Base-by-base conservation (phyloP, 2,797 vertebrate species). In the Sternarchorhynchus goeldii region DNA sequence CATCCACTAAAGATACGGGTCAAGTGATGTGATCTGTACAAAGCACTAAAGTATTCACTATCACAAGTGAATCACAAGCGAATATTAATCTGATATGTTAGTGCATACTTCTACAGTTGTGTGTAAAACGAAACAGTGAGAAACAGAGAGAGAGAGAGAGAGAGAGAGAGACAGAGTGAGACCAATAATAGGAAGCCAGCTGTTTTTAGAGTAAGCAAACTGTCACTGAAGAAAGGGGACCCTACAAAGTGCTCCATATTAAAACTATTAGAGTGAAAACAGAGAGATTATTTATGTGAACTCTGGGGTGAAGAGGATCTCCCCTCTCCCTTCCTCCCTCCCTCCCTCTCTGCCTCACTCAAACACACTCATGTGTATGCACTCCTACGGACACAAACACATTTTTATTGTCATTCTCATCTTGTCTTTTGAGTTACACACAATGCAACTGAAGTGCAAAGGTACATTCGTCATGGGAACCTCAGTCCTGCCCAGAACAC, bases 181-280 rank as follows among this genome's bases (percentile, higher is more conserved):
- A n/a, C 25, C 12, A 16, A 41, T 34, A 17, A 17, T 71, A 73
- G 75, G 59, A 75, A 73, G 68, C 69, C 31, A 39, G 63, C 69
- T 80, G 78, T 82, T 85, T 82, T 80, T 65, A 80, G 71, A 78
- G 59, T 77, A 77, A 83, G 75, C 75, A 83, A 83, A 80, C 80
- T 78, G 75, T 82, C 82, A 82, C 59, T 80, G 71, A 59, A 62
- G 74, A 79, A 64, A 75, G 73, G 65, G 71, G 62, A 78, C 60
- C 76, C 70, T 73, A 59, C 66, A 74, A 79, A 81, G 72, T 83
- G 75, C 80, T 76, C 75, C 76, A 76, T 76, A 81, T 82, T 82
- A 81, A 83, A 79, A 79, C 60, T 75, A 80, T 82, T 75, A 81
- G 73, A 21, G 41, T 41, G 74, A 84, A 82, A 78, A 74, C 67